Evolutionary conservation across 1,140 invertebrate genomes (phyloP).

Genomic region (Tetramorium alpestre): DNA sequence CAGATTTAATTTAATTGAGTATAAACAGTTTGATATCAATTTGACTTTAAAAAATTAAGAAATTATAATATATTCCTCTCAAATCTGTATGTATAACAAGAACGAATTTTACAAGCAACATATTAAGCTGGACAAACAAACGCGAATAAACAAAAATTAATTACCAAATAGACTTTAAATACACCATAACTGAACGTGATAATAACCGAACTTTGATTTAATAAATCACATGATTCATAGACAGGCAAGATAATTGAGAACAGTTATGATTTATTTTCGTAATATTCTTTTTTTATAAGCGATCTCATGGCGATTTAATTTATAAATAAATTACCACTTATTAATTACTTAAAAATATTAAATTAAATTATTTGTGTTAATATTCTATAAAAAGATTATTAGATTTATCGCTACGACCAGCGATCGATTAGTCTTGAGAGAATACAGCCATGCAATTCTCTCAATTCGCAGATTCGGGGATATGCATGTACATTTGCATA

Average conservation of each 20-base stretch:
- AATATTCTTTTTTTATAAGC: not conserved
- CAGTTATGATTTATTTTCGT: not conserved
- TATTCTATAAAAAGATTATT: not conserved
- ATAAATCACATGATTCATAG: not conserved
- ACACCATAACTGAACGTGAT: too few species aligned
- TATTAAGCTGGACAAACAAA: not conserved
- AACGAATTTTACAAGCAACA: not conserved
- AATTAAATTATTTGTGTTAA: not conserved
- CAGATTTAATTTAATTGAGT: not conserved
- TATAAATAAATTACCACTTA: not conserved
- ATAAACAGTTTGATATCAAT: not conserved
- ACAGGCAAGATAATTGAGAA: not conserved
- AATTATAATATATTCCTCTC: not conserved
- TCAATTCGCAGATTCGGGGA: not conserved
- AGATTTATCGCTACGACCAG: not conserved
- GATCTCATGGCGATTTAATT: not conserved
- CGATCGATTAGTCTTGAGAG: conserved; percentile 35
- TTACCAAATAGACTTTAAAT: not conserved
- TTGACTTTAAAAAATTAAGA: not conserved
- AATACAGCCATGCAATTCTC: conserved; percentile 1
- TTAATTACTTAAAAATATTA: not conserved
- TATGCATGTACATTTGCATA: not conserved
- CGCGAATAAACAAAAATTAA: not conserved
- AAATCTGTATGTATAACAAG: not conserved
- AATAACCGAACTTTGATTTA: too few species aligned